Conservation (phyloP, 92 coral and sea anemone species). For the Virgularia gustaviana region DNA sequence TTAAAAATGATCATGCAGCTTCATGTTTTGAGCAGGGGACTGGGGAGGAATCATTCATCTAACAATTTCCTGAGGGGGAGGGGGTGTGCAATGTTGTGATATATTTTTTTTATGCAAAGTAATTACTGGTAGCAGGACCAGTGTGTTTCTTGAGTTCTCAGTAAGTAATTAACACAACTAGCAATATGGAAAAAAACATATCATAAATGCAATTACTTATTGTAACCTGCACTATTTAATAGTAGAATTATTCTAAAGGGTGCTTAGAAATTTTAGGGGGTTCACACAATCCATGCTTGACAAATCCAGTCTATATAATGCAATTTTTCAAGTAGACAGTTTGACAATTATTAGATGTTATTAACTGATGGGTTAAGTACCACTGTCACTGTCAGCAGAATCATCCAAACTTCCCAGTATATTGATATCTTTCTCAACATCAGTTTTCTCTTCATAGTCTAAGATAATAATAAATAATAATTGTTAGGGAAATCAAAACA, state of each 20-base stretch:
- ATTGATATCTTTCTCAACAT: constrained; percentile 18
- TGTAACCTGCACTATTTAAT: background rate
- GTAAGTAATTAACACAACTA: too few relatives aligned
- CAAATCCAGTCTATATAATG: background rate
- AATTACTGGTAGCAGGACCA: too few relatives aligned
- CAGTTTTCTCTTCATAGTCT: constrained; percentile 26
- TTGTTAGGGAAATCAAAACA: too few relatives aligned
- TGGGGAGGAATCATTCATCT: too few relatives aligned
- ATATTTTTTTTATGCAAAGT: too few relatives aligned
- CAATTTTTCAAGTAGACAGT: background rate
- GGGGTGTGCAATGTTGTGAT: too few relatives aligned
- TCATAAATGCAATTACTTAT: background rate
- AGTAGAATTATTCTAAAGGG: background rate
- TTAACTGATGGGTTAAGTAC: constrained; percentile 3
- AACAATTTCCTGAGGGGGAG: too few relatives aligned
- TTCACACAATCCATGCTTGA: background rate
- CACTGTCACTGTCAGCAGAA: constrained; percentile 22
- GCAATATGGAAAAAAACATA: background rate
- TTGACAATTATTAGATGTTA: background rate
- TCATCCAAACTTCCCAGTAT: constrained; percentile 4
- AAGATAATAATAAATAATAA: background rate
- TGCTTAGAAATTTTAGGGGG: background rate
- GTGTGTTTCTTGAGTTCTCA: too few relatives aligned
- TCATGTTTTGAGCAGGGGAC: too few relatives aligned
- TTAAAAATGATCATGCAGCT: too few relatives aligned